A percentile compares a stretch with the other conserved stretches of the same genome.
Evolutionary conservation across 2,888 invertebrate species (phyloP).

Genomic region (Seira musarum): DNA sequence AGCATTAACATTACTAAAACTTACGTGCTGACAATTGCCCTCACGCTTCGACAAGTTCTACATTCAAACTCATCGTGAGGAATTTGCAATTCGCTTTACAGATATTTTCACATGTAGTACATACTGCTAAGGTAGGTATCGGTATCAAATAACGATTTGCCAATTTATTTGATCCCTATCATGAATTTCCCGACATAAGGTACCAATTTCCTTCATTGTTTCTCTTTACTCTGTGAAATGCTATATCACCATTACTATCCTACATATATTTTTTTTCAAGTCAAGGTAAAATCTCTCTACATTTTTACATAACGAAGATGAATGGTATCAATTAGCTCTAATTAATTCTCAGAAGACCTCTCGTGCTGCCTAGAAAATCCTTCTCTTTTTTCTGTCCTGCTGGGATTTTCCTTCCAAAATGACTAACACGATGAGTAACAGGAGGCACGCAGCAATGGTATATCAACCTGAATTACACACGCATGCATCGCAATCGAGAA

Average conservation of each 20-base stretch:
- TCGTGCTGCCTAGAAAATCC: constrained; percentile 15
- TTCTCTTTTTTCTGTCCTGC: constrained; percentile 53
- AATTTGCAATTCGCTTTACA: too few relatives aligned
- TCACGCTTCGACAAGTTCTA: too few relatives aligned
- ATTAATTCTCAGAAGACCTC: constrained; percentile 69
- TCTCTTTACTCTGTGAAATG: too few relatives aligned
- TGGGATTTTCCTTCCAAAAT: constrained; percentile 56
- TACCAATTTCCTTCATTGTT: not conserved
- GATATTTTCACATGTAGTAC: too few relatives aligned
- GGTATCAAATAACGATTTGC: not conserved
- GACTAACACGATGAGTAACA: constrained; percentile 50
- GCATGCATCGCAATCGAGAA: constrained; percentile 15
- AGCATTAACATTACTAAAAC: constrained; percentile 10
- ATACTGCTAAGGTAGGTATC: too few relatives aligned
- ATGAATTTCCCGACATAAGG: constrained; percentile 2
- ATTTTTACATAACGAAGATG: constrained; percentile 70
- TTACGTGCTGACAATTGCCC: too few relatives aligned
- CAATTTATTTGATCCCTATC: not conserved
- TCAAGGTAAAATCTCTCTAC: constrained; percentile 64
- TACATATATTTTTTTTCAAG: constrained; percentile 18
- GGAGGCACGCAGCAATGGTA: constrained; percentile 23
- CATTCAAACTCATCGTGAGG: too few relatives aligned
- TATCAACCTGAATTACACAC: constrained; percentile 21
- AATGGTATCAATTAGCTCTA: constrained; percentile 70
- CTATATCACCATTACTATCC: too few relatives aligned